These are phyloP conservation scores for Opisthocomus hoazin DNA, from an alignment of 2,113 vertebrate species.

Conservation along the genomic window DNA sequence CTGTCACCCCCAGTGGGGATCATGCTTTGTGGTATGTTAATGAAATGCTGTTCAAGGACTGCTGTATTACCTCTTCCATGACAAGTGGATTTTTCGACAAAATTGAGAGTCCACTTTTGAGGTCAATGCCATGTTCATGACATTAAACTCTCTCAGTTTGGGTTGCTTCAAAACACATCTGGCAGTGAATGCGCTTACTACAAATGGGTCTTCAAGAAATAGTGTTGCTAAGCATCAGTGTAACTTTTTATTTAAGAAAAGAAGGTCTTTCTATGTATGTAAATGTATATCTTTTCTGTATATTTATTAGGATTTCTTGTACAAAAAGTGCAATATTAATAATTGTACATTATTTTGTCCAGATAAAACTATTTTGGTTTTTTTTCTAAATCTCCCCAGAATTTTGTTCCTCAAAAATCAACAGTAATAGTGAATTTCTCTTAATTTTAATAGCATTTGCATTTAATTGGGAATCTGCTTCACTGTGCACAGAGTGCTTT, in stretches of 20 bases:
- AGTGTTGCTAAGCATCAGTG: constrained; percentile 58
- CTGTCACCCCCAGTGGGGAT: not conserved
- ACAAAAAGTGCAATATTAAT: constrained; percentile 87
- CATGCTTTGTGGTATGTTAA: not conserved
- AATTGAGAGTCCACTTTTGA: not conserved
- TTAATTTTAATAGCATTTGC: constrained; percentile 54
- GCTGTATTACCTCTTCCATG: not conserved
- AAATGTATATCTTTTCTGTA: constrained; percentile 86
- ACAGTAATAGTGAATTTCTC: constrained; percentile 28
- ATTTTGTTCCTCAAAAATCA: constrained; percentile 64
- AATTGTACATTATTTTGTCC: constrained; percentile 78
- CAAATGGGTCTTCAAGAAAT: constrained; percentile 65
- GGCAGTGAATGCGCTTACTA: constrained; percentile 27
- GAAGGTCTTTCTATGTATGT: constrained; percentile 70
- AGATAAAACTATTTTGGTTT: constrained; percentile 61
- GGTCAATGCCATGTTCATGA: not conserved
- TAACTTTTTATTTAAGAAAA: constrained; percentile 75
- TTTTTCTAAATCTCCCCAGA: constrained; percentile 58
- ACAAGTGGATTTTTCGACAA: not conserved
- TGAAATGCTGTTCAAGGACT: not conserved
- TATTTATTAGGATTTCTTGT: constrained; percentile 94
- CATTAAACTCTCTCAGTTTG: not conserved
- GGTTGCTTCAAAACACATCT: not conserved
- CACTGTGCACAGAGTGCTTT: constrained; percentile 40
- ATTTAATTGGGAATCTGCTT: constrained; percentile 60